Evolutionary conservation across 2,888 invertebrate genomes (phyloP).

Genomic region (Euproctis similis): DNA sequence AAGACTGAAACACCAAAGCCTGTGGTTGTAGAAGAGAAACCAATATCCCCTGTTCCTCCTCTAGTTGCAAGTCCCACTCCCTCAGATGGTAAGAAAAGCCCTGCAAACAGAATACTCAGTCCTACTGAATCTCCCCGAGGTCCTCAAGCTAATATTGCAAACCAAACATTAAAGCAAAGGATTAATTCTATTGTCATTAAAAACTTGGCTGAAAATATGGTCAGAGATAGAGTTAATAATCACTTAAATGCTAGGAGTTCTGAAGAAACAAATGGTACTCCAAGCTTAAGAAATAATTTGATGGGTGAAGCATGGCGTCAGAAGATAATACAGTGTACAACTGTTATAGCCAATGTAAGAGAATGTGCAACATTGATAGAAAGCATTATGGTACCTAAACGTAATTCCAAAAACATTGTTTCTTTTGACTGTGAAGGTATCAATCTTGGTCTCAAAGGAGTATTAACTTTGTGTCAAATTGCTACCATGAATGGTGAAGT

Average conservation of each 20-base stretch:
- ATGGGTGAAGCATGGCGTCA: constrained; percentile 87
- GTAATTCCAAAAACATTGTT: constrained; percentile 77
- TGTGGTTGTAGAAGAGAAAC: constrained; percentile 56
- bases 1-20: constrained; percentile 73
- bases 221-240: constrained; percentile 64
- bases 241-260: constrained; percentile 61
- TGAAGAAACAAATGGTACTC: constrained; percentile 61
- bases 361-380: constrained; percentile 86
- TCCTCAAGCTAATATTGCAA: constrained; percentile 72
- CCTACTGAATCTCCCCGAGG: constrained; percentile 68
- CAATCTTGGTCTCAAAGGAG: constrained; percentile 91
- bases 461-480: constrained; percentile 89
- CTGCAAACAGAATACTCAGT: constrained; percentile 69
- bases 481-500: constrained; percentile 88
- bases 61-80: constrained; percentile 60
- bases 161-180: constrained; percentile 90
- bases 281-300: constrained; percentile 57
- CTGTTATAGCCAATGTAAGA: constrained; percentile 85
- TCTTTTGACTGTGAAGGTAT: constrained; percentile 96
- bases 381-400: constrained; percentile 79
- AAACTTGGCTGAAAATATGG: constrained; percentile 90
- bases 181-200: constrained; percentile 92
- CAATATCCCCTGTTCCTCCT: constrained; percentile 51
- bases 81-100: constrained; percentile 61
- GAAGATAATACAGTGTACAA: constrained; percentile 86